These are phyloP conservation scores for Electrona antarctica DNA, from an alignment of 2,113 vertebrate species.

Conservation along the genomic window DNA sequence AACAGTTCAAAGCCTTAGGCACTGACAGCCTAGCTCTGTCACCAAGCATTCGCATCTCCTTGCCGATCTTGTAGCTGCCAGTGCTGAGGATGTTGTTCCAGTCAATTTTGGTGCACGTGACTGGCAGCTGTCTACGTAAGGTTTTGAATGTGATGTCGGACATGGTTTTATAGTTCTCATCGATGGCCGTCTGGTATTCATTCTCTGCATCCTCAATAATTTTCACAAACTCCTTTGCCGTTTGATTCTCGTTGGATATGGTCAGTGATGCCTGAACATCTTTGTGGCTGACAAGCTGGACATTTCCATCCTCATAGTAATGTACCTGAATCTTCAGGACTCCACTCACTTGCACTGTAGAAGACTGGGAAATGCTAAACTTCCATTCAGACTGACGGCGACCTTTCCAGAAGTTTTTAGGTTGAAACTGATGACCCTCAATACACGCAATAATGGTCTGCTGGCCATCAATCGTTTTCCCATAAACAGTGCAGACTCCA, in stretches of 20 bases:
- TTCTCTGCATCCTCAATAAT: constrained; percentile 93
- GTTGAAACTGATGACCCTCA: too few species aligned
- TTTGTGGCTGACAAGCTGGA: constrained; percentile 96
- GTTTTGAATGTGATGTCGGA: constrained; percentile 98
- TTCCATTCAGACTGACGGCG: too few species aligned
- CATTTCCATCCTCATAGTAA: constrained; percentile 97
- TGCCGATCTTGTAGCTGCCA: constrained; percentile 93
- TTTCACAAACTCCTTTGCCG: constrained; percentile 94
- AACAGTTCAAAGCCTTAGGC: not conserved
- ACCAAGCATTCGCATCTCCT: constrained; percentile 93
- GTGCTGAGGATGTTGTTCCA: constrained; percentile 96
- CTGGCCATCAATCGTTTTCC: constrained; percentile 82
- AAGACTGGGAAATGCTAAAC: constrained; percentile 3
- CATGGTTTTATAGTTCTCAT: constrained; percentile 96
- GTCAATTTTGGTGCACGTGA: constrained; percentile 97
- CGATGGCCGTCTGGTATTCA: constrained; percentile 96
- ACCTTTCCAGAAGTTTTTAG: too few species aligned
- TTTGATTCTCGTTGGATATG: constrained; percentile 88
- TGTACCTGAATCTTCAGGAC: constrained; percentile 85
- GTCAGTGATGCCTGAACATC: constrained; percentile 88
- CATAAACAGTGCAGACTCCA: constrained; percentile 70
- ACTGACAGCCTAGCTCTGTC: not conserved
- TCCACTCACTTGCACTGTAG: constrained; percentile 87
- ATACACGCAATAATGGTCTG: too few species aligned
- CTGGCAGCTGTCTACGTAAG: constrained; percentile 92